Conservation (phyloP, 2,797 vertebrate species). For the Clarias laeviceps region DNA sequence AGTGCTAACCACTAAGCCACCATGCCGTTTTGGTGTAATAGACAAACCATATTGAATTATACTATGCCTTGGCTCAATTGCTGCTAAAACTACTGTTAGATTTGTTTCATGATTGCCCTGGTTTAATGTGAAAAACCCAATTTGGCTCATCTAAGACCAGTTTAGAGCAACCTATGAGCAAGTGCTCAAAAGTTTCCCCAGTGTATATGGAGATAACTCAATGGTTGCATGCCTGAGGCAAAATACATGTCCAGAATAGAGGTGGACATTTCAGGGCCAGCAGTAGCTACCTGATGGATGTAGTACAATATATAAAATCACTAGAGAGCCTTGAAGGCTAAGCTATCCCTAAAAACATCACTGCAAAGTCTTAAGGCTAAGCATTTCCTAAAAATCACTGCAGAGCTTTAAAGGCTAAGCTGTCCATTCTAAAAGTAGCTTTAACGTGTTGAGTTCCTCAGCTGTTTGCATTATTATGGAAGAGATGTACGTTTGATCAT, state of each 20-base stretch:
- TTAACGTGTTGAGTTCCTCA: not conserved
- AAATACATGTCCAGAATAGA: not conserved
- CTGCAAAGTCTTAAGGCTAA: not conserved
- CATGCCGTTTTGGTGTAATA: not conserved
- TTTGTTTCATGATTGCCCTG: too few relatives aligned
- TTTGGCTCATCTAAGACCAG: not conserved
- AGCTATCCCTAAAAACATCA: not conserved
- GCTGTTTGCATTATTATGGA: not conserved
- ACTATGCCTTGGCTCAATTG: not conserved
- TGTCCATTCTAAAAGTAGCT: not conserved
- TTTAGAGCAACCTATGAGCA: not conserved
- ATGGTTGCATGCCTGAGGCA: not conserved
- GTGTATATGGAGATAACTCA: not conserved
- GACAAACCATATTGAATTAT: not conserved
- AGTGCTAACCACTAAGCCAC: too few relatives aligned
- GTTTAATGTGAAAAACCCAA: not conserved
- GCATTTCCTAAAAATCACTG: not conserved
- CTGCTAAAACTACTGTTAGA: not conserved
- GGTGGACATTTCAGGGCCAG: too few relatives aligned
- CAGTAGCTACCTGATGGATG: not conserved
- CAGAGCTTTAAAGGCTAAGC: not conserved
- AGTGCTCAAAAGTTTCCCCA: not conserved
- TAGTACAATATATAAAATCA: not conserved
- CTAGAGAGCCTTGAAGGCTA: not conserved
- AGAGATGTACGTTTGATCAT: not conserved